phyloP scores from a whole-genome alignment of 2,113 vertebrate species.

The Coregonus clupeaformis region DNA sequence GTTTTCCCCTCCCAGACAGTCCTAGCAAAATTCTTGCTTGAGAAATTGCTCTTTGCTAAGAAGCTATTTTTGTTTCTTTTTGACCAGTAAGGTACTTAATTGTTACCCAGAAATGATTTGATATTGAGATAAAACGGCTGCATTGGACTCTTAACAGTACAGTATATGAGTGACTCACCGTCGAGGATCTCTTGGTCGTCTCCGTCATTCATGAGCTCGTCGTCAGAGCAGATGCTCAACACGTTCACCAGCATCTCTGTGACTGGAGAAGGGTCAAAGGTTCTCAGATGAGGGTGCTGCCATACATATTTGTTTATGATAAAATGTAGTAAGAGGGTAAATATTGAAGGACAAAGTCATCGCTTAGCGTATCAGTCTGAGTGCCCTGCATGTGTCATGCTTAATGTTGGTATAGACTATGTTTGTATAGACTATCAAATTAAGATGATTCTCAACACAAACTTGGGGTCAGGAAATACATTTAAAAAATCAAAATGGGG shows the following conservation, averaged over 20 bases:
- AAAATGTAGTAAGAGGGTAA: neutral
- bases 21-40: no score
- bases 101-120: no score
- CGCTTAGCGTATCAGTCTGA: neutral
- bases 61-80: no score
- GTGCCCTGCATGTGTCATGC: neutral
- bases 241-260: slow-evolving; percentile 84
- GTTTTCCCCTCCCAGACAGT: no score
- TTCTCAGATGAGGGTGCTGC: neutral
- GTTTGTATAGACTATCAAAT: no score
- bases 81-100: no score
- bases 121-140: no score
- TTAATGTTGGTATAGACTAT: neutral
- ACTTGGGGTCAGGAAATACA: no score
- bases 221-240: slow-evolving; percentile 82
- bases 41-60: no score
- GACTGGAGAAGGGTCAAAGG: slow-evolving; percentile 58
- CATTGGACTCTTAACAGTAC: no score
- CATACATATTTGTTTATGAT: neutral
- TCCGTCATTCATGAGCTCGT: slow-evolving; percentile 80
- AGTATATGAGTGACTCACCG: slow-evolving; percentile 59
- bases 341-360: neutral
- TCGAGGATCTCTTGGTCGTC: slow-evolving; percentile 81
- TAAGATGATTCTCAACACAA: no score
- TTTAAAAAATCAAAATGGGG: no score